Conservation (phyloP, 2,797 vertebrate species). For the Oreortyx pictus region DNA sequence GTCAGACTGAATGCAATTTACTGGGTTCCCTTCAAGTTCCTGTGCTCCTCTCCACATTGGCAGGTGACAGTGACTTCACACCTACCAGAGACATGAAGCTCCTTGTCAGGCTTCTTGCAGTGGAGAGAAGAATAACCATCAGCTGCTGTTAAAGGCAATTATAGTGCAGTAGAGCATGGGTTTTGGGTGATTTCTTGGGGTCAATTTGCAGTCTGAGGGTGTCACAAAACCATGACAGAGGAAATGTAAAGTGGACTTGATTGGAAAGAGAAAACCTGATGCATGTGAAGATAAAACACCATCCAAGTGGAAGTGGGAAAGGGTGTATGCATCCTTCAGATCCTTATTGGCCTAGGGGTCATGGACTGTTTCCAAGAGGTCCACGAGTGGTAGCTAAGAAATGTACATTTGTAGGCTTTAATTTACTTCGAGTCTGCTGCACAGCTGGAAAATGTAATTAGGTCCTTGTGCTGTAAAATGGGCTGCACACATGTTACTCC, state of each 20-base stretch:
- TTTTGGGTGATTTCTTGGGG: background rate
- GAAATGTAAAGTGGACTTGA: background rate
- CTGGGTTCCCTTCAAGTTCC: background rate
- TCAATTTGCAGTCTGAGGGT: background rate
- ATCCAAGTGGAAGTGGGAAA: background rate
- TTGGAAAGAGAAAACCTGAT: background rate
- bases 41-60: rapidly evolving
- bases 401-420: constrained; percentile 31
- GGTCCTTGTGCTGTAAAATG: constrained; percentile 54
- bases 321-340: constrained; percentile 2
- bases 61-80: background rate
- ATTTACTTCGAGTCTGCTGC: constrained; percentile 53
- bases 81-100: background rate
- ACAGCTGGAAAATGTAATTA: constrained; percentile 66
- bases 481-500: constrained; percentile 30
- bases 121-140: rapidly evolving
- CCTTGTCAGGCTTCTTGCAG: background rate
- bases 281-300: background rate
- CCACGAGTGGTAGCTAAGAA: constrained; percentile 43
- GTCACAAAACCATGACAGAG: too few relatives aligned
- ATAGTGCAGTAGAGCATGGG: background rate
- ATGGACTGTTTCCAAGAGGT: constrained; percentile 31
- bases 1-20: background rate
- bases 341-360: background rate
- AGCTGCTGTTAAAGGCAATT: background rate